Evolutionary conservation across 2,113 vertebrate species (phyloP).

Genomic region (Microcebus murinus): DNA sequence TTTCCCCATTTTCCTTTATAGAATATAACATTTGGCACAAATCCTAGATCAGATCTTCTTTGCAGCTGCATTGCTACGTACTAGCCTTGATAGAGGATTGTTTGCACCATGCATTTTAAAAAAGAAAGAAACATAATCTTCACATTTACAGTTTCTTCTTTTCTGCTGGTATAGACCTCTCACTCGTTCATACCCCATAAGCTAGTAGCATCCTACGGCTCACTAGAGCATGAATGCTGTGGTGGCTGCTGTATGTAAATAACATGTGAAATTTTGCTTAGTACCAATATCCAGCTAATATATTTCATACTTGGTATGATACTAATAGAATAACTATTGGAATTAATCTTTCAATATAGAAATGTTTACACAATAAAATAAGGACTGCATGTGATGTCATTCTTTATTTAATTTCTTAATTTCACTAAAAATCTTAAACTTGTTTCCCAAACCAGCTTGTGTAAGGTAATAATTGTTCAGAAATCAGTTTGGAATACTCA

Average conservation of each 20-base stretch:
- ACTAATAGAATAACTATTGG: neutral
- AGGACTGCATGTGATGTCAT: neutral
- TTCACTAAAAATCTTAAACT: neutral
- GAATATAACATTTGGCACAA: conserved; percentile 31
- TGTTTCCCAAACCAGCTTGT: neutral
- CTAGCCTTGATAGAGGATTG: neutral
- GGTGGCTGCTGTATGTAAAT: neutral
- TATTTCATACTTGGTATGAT: neutral
- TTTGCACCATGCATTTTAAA: neutral
- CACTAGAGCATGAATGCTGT: rapidly evolving
- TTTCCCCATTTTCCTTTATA: neutral
- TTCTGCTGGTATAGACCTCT: neutral
- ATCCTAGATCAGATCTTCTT: neutral
- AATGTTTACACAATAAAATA: neutral
- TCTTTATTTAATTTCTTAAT: neutral
- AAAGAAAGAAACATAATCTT: neutral
- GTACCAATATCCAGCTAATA: neutral
- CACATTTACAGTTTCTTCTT: neutral
- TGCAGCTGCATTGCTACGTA: neutral
- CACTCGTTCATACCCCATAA: rapidly evolving
- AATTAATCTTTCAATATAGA: neutral
- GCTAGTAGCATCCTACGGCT: rapidly evolving
- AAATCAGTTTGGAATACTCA: neutral
- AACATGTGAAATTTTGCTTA: neutral
- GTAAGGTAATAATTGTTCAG: neutral